Percentiles rank a stretch among this genome's conserved stretches.
Conservation (phyloP, 2,888 invertebrate species). For the Dolomedes plantarius region DNA sequence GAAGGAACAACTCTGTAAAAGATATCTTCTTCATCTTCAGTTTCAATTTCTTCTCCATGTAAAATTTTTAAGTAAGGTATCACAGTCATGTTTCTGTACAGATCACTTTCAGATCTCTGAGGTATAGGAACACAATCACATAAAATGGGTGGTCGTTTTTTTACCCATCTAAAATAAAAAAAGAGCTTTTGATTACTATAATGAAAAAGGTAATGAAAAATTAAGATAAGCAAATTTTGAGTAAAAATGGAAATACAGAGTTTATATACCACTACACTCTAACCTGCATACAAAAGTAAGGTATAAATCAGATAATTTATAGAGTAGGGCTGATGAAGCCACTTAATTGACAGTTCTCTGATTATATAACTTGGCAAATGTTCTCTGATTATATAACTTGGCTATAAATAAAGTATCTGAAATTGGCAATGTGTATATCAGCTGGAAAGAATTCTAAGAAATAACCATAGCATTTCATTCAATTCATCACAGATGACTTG, state of each 20-base stretch:
- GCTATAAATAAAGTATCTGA: too few species aligned
- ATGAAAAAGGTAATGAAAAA: not conserved
- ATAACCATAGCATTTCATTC: too few species aligned
- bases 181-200: not conserved
- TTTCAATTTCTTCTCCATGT: constrained; percentile 82
- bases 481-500: too few species aligned
- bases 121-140: constrained; percentile 86
- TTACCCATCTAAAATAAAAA: constrained; percentile 83
- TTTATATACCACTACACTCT: too few species aligned
- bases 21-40: constrained; percentile 61
- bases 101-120: constrained; percentile 78
- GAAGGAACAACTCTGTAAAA: constrained; percentile 54
- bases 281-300: too few species aligned
- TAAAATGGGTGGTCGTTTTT: constrained; percentile 82
- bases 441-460: too few species aligned
- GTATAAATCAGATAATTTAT: too few species aligned
- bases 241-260: not conserved
- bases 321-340: too few species aligned
- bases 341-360: too few species aligned
- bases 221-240: not conserved
- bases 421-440: too few species aligned
- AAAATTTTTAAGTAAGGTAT: constrained; percentile 92
- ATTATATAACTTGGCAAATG: too few species aligned
- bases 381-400: too few species aligned
- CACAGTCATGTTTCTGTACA: constrained; percentile 82